These are phyloP conservation scores for Thumatha senex DNA, from an alignment of 2,888 invertebrate genomes.

Conservation along the genomic window DNA sequence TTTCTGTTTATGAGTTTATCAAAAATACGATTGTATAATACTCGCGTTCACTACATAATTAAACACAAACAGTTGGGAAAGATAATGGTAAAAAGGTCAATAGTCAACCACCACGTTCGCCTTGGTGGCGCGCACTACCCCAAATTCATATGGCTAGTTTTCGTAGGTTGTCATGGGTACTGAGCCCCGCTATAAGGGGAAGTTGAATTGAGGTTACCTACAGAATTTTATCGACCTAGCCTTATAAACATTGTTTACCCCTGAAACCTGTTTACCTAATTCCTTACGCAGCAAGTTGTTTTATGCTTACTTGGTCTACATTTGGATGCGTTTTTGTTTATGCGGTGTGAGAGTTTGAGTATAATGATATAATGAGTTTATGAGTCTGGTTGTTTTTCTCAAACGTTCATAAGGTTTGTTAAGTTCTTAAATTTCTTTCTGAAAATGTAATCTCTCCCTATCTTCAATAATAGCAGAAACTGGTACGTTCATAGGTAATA, in stretches of 20 bases:
- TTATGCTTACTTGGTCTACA: too few species aligned
- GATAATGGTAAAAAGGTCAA: neutral
- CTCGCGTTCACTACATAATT: neutral
- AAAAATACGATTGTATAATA: neutral
- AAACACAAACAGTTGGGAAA: neutral
- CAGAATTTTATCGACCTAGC: constrained; percentile 1
- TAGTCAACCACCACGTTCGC: neutral
- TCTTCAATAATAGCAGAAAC: too few species aligned
- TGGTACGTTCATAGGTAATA: too few species aligned
- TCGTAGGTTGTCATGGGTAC: constrained; percentile 1
- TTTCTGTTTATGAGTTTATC: too few species aligned
- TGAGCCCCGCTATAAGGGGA: neutral
- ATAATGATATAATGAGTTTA: too few species aligned
- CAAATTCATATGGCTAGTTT: neutral
- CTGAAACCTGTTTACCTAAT: neutral
- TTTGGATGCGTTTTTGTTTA: too few species aligned
- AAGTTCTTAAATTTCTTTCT: too few species aligned
- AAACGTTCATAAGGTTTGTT: too few species aligned
- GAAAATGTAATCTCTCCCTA: too few species aligned
- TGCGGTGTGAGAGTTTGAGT: too few species aligned
- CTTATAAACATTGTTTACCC: neutral
- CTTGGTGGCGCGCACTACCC: neutral
- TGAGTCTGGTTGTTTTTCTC: too few species aligned
- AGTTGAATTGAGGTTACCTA: constrained; percentile 2
- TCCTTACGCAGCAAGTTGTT: neutral